These are phyloP conservation scores for Plodia interpunctella DNA, from an alignment of 1,140 invertebrate genomes.

Conservation along the genomic window DNA sequence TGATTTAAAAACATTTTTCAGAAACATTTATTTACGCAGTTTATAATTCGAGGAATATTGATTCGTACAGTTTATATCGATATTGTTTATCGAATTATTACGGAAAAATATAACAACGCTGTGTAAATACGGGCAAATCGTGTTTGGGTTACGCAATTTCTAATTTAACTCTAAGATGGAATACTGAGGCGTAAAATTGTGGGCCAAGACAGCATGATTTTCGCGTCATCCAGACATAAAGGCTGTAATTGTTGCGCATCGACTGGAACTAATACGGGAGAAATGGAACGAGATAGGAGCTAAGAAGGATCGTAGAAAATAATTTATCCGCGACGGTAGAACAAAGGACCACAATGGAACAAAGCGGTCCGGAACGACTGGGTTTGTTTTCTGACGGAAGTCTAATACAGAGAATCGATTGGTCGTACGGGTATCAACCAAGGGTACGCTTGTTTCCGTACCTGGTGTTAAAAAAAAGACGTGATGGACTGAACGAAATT, in stretches of 20 bases:
- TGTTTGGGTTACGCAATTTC: constrained; percentile 20
- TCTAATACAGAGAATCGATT: constrained; percentile 63
- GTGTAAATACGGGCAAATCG: constrained; percentile 3
- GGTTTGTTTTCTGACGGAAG: constrained; percentile 66
- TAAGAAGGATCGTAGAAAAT: constrained; percentile 64
- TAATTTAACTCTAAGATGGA: constrained; percentile 48
- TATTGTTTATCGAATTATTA: not conserved
- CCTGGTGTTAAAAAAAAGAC: constrained; percentile 40
- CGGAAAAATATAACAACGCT: constrained; percentile 4
- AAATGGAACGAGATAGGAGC: constrained; percentile 68
- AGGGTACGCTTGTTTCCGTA: constrained; percentile 47
- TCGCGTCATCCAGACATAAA: constrained; percentile 72
- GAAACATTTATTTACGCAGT: constrained; percentile 3
- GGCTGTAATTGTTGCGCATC: constrained; percentile 72
- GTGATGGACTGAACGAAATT: constrained; percentile 31
- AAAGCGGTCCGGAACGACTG: constrained; percentile 50
- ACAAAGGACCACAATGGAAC: constrained; percentile 68
- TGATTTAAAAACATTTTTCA: constrained; percentile 28
- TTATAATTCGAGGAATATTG: constrained; percentile 16
- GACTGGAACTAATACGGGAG: constrained; percentile 71
- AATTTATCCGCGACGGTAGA: constrained; percentile 53
- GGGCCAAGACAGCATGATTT: constrained; percentile 60
- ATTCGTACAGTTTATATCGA: constrained; percentile 10
- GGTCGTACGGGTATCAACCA: constrained; percentile 38
- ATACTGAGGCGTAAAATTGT: constrained; percentile 68